Base-by-base conservation (phyloP, 2,797 vertebrate genomes). In the Anolis apletophallus region DNA sequence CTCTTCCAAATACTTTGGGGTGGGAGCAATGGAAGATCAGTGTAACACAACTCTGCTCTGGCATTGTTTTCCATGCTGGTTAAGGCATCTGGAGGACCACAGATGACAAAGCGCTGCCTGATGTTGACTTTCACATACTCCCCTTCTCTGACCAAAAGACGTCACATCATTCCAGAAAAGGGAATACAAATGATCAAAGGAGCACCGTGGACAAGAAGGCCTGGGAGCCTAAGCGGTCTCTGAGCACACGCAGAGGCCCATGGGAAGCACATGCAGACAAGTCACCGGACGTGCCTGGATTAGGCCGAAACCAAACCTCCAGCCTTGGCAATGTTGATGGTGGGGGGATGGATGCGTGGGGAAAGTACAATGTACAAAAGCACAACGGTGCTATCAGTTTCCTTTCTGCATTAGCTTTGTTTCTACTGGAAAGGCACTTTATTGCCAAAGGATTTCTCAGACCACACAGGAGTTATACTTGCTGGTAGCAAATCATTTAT, bases 241-340 rank as follows among this genome's bases (percentile, higher is more conserved):
- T 7, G 0, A 91, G 89, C 81, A 54, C 79, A 54, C 84, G 84
- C 85, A 91, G 68, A 90, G 85, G 88, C 64, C 92, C 84, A 93
- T 90, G 88, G 80, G 61, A 96, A 96, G 92, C 89, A 91, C 96
- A 96, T 95, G 95, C 96, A 96, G 91, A 96, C 96, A 93, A 52
- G 90, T 93, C 95, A 94, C 94, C 90, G 93, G 84, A 94, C 95
- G 95, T 57, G 91, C 94, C 94, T 10, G 94, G 95, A 91, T 95
- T 93, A 96, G 94, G 94, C 95, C 93, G 91, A 95, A 93, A 95
- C 93, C 94, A 95, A 2, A 3, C 91, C 91, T 92, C 93, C 90
- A 88, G 91, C 92, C 91, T 80, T 46, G 79, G 91, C 88, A 85
- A 90, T 64, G 52, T 74, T 88, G 76, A 64, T 32, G 50, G 71